Base-by-base conservation (phyloP, 2,113 vertebrate genomes). In the Coregonus clupeaformis region DNA sequence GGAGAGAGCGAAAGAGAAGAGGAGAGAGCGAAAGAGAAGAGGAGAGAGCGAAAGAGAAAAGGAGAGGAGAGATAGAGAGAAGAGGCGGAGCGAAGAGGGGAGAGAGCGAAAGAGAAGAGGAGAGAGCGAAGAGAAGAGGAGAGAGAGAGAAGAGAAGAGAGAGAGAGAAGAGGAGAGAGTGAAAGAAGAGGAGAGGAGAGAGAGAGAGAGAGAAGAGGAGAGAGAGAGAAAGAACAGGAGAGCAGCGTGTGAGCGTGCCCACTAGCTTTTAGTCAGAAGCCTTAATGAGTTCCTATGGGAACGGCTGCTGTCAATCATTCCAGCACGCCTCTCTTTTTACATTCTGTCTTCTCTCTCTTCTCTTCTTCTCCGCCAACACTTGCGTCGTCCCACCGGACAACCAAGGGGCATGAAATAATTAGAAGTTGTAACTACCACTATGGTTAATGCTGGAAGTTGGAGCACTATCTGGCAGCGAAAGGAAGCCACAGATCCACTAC, bases 251-350 rank as follows among this genome's bases (percentile, higher is more conserved):
- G 86, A 90, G 85, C 77, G 85, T 92, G 89, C 93, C 92, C 93
- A 93, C 87, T 85, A 93, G 93, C 92, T 93, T 92, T 93, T 92
- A 92, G 91, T 94, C 91, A 84, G 85, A 81, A 84, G 91, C 89
- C 89, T 92, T 94, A 94, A 94, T 94, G 93, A 94, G 93, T 87
- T 94, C 93, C 93, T 93, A 79, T 89, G 93, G 92, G 93, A 94
- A 77, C 76, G 85, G 87, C 64, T 83, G 66, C 91, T 92, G 93
- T 94, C 93, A 94, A 90, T 94, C 92, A 92, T 76, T 73, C 79
- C 84, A 90, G 93, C n/a, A n/a, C n/a, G 93, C 79, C 82, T 42
- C 77, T 84, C 84, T 77, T 82, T 90, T 86, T 87, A n/a, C 82
- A 12, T 42, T 68, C 68, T 63, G 62, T 11, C 18, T 57, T 74